phyloP scores from a whole-genome alignment of 2,113 vertebrate genomes.

The Hemiprocne comata region DNA sequence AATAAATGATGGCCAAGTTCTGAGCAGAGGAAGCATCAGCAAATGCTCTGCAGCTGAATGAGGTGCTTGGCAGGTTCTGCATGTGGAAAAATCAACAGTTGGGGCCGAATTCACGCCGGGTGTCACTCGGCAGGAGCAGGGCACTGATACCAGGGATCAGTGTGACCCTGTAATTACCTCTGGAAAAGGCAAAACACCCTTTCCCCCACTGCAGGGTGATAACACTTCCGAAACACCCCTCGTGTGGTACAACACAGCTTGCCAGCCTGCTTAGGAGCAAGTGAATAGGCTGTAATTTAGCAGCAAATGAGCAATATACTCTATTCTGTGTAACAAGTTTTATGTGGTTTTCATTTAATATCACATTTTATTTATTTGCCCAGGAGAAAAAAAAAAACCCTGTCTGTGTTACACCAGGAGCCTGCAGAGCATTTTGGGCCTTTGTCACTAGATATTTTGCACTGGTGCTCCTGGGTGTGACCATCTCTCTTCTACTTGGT shows the following conservation, averaged over 20 bases:
- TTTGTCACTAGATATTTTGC: background rate
- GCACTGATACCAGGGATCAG: background rate
- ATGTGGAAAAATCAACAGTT: conserved; percentile 58
- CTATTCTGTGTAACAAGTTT: conserved; percentile 31
- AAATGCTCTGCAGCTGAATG: background rate
- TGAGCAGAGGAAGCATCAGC: conserved; percentile 35
- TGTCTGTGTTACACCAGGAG: background rate
- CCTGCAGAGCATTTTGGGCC: background rate
- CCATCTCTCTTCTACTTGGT: background rate
- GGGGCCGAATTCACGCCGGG: background rate
- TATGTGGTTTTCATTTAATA: conserved; percentile 53
- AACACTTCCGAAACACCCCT: conserved; percentile 40
- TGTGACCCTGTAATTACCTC: conserved; percentile 48
- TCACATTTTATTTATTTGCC: conserved; percentile 40
- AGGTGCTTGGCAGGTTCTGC: conserved; percentile 40
- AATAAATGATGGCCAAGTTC: background rate
- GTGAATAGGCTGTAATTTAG: conserved; percentile 50
- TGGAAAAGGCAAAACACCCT: conserved; percentile 9
- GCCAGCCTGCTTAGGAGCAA: conserved; percentile 44
- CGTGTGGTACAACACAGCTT: background rate
- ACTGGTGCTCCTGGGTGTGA: background rate
- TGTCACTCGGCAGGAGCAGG: conserved; percentile 18
- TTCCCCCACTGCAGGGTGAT: background rate
- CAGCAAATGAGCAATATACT: conserved; percentile 35
- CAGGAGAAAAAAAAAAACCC: background rate